phyloP scores from a whole-genome alignment of 2,113 vertebrate species.

The Anas platyrhynchos region DNA sequence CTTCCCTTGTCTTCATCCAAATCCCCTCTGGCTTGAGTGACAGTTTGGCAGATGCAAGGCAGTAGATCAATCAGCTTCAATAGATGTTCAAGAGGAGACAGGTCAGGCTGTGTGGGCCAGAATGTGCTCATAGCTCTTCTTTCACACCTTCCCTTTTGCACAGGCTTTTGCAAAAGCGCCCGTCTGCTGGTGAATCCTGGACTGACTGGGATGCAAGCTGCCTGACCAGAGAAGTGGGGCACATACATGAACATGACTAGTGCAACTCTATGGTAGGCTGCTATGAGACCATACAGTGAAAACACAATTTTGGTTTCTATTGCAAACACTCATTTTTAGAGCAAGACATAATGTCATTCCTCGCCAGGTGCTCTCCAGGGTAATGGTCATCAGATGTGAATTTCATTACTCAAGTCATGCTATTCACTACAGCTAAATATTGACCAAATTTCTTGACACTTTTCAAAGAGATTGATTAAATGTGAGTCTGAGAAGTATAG shows the following conservation, averaged over 20 bases:
- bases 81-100: constrained; percentile 60
- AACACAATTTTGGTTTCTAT: neutral
- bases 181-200: neutral
- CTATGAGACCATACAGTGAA: neutral
- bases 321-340: neutral
- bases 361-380: neutral
- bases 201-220: neutral
- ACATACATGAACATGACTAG: neutral
- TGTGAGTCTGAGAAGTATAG: neutral
- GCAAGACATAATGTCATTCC: neutral
- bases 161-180: neutral
- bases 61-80: constrained; percentile 87
- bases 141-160: neutral
- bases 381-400: neutral
- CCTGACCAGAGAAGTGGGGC: neutral
- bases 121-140: constrained; percentile 1
- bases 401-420: neutral
- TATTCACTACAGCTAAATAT: neutral
- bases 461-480: neutral
- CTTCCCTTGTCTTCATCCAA: constrained; percentile 73
- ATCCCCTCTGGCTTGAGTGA: constrained; percentile 83
- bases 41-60: constrained; percentile 82
- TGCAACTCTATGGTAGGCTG: neutral
- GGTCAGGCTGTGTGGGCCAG: constrained; percentile 60
- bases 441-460: neutral